phyloP scores from a whole-genome alignment of 2,113 vertebrate genomes.

The Puntigrus tetrazona region DNA sequence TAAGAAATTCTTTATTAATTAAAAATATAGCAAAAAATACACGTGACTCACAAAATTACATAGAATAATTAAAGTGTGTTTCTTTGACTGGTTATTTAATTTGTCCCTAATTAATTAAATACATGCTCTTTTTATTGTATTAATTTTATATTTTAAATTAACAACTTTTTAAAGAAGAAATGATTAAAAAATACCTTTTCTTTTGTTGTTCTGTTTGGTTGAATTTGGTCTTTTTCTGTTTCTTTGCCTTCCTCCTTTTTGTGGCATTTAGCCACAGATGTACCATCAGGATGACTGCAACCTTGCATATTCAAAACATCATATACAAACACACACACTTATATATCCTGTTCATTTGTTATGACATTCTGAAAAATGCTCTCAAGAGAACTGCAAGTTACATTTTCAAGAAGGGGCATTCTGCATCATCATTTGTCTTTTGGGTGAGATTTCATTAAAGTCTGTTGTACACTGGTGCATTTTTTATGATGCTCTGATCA shows the following conservation, averaged over 20 bases:
- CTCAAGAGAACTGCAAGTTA: background rate
- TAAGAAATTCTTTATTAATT: background rate
- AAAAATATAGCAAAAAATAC: background rate
- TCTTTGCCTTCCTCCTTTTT: background rate
- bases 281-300: background rate
- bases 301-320: background rate
- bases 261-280: background rate
- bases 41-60: background rate
- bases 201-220: background rate
- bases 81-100: background rate
- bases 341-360: background rate
- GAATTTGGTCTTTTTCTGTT: background rate
- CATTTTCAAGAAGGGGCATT: slow-evolving; percentile 7
- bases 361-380: background rate
- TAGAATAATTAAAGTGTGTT: background rate
- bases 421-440: slow-evolving; percentile 36
- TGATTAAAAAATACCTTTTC: background rate
- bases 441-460: slow-evolving; percentile 34
- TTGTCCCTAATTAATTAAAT: background rate
- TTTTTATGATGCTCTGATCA: slow-evolving; percentile 27
- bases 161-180: background rate
- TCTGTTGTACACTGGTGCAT: slow-evolving; percentile 30
- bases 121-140: too few relatives aligned
- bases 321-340: too few relatives aligned
- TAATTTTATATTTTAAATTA: background rate